Evolutionary conservation across 2,888 invertebrate genomes (phyloP).

Genomic region (Campoletis raptor): DNA sequence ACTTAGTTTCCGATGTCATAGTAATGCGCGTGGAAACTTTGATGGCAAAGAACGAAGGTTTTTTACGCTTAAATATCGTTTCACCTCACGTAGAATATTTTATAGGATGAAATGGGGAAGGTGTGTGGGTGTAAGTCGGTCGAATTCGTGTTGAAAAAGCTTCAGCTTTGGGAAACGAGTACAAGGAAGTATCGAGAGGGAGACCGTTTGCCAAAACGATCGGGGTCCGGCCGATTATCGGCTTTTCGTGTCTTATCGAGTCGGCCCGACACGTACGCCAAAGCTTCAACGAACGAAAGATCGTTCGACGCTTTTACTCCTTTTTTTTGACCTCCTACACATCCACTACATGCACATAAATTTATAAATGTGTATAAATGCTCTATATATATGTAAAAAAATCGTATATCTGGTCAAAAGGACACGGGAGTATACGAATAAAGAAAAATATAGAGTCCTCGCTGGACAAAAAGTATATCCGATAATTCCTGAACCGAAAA

Average conservation of each 20-base stretch:
- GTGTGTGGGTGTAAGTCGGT: conserved; percentile 3
- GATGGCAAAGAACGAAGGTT: neutral
- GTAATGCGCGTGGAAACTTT: neutral
- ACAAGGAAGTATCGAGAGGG: conserved; percentile 53
- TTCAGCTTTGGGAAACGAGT: conserved; percentile 26
- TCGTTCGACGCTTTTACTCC: conserved; percentile 42
- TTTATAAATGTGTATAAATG: neutral
- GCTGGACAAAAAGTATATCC: conserved; percentile 14
- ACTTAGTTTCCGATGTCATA: neutral
- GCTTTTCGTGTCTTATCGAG: conserved; percentile 79
- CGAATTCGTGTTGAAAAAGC: conserved; percentile 55
- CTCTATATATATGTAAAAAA: conserved; percentile 6
- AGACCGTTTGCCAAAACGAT: conserved; percentile 65
- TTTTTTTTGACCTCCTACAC: neutral
- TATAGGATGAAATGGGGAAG: neutral
- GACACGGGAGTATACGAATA: neutral
- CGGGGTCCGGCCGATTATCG: conserved; percentile 70
- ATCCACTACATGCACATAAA: conserved; percentile 15
- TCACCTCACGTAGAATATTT: conserved; percentile 19
- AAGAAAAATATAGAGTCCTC: conserved; percentile 26
- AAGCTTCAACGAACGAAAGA: conserved; percentile 43
- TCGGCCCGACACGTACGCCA: conserved; percentile 74
- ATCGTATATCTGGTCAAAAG: neutral
- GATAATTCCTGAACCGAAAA: conserved; percentile 41
- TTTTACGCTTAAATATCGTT: conserved; percentile 16